Evolutionary conservation across 2,113 vertebrate species (phyloP).

Genomic region (Lepus americanus): DNA sequence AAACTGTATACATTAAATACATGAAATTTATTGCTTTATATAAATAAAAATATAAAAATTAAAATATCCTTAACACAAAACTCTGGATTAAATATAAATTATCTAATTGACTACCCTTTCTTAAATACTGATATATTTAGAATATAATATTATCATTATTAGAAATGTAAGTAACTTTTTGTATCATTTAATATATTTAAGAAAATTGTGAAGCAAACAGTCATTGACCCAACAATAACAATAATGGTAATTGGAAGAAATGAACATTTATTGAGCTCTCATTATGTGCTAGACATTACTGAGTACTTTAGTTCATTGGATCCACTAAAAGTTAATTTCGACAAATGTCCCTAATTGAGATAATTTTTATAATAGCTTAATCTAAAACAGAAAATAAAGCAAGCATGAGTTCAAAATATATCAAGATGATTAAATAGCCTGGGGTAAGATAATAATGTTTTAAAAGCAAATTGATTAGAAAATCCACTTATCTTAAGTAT

Average conservation of each 20-base stretch:
- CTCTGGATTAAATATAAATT: background rate
- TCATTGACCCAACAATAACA: background rate
- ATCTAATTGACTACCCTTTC: background rate
- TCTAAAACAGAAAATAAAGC: background rate
- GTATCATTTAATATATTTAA: background rate
- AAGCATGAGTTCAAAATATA: background rate
- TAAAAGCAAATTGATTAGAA: background rate
- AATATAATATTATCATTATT: background rate
- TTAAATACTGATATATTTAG: background rate
- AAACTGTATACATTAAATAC: no score
- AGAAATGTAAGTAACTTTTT: background rate
- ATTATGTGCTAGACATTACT: background rate
- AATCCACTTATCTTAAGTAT: background rate
- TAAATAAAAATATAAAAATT: no score
- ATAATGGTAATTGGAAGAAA: background rate
- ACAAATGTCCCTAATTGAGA: background rate
- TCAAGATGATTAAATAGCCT: background rate
- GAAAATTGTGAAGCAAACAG: conserved; percentile 1
- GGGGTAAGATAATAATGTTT: background rate
- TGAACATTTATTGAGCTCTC: background rate
- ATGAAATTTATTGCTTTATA: no score
- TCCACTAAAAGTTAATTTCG: conserved; percentile 17
- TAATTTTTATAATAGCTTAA: background rate
- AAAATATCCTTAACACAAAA: no score
- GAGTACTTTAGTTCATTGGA: background rate